A percentile compares a stretch with the other conserved stretches of the same genome.
These are phyloP conservation scores for Ennomos quercinarius DNA, from an alignment of 2,888 invertebrate species.

Conservation along the genomic window DNA sequence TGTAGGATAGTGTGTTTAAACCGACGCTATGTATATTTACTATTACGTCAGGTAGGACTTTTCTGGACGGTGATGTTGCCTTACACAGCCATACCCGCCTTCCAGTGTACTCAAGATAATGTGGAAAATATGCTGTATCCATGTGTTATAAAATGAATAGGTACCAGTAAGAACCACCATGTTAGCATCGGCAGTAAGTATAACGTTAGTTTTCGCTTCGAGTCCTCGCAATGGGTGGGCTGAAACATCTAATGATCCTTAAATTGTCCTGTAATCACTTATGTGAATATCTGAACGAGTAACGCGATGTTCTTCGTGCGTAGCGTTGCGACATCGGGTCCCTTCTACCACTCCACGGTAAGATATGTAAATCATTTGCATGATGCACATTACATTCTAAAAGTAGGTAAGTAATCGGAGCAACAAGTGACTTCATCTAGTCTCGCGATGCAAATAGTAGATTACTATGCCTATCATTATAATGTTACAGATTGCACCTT, in stretches of 20 bases:
- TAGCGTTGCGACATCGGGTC: slow-evolving; percentile 10
- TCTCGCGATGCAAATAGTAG: slow-evolving; percentile 6
- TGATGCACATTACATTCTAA: slow-evolving; percentile 7
- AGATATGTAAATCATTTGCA: slow-evolving; percentile 16
- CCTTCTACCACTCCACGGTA: slow-evolving; percentile 2
- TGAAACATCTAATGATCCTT: not conserved
- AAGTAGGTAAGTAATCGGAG: slow-evolving; percentile 18
- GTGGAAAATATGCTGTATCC: too few relatives aligned
- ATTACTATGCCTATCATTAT: not conserved
- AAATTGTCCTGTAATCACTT: not conserved
- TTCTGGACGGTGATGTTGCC: too few relatives aligned
- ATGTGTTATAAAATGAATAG: too few relatives aligned
- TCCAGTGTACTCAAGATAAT: too few relatives aligned
- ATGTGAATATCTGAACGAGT: not conserved
- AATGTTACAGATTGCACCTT: slow-evolving; percentile 1
- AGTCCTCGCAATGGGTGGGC: too few relatives aligned
- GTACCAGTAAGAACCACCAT: too few relatives aligned
- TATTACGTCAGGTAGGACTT: too few relatives aligned
- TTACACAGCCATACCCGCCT: too few relatives aligned
- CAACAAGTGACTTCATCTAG: slow-evolving; percentile 8
- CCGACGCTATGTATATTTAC: too few relatives aligned
- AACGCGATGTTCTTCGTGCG: slow-evolving; percentile 2
- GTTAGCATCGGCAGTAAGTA: too few relatives aligned
- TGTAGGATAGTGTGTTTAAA: too few relatives aligned
- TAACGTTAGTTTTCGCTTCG: too few relatives aligned